These are phyloP conservation scores for Acropternis orthonyx DNA, from an alignment of 2,797 vertebrate genomes.

Conservation along the genomic window DNA sequence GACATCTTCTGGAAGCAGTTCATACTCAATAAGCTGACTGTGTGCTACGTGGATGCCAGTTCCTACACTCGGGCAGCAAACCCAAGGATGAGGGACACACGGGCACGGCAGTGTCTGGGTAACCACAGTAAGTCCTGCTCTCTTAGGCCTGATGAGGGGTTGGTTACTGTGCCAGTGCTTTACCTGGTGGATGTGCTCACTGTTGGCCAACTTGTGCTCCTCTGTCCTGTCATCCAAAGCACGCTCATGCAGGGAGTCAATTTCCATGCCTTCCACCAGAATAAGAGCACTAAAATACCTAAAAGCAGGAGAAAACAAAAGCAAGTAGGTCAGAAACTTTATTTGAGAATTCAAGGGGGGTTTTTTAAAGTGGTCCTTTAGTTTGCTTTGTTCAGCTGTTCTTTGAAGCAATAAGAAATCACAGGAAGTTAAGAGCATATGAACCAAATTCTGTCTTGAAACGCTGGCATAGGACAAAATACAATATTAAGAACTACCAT, in stretches of 20 bases:
- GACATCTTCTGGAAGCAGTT: neutral
- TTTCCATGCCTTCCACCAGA: constrained; percentile 95
- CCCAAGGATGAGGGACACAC: neutral
- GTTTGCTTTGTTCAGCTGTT: neutral
- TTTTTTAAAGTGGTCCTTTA: neutral
- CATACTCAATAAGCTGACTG: neutral
- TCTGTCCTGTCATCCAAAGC: constrained; percentile 89
- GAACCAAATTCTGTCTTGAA: neutral
- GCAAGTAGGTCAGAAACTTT: neutral
- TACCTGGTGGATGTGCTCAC: constrained; percentile 86
- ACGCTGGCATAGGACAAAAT: neutral
- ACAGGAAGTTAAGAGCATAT: accelerated
- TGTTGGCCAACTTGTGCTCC: constrained; percentile 89
- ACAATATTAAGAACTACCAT: neutral
- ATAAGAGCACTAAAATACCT: constrained; percentile 95
- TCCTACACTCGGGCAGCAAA: neutral
- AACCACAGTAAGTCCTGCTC: neutral
- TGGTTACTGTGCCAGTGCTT: neutral
- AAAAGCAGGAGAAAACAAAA: neutral
- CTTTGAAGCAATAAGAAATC: neutral
- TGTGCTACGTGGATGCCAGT: neutral
- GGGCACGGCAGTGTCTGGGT: neutral
- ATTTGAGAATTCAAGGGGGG: accelerated
- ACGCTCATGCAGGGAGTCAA: constrained; percentile 94
- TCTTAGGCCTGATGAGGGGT: neutral